Evolutionary conservation across 2,113 vertebrate genomes (phyloP).

Genomic region (Dascyllus trimaculatus): DNA sequence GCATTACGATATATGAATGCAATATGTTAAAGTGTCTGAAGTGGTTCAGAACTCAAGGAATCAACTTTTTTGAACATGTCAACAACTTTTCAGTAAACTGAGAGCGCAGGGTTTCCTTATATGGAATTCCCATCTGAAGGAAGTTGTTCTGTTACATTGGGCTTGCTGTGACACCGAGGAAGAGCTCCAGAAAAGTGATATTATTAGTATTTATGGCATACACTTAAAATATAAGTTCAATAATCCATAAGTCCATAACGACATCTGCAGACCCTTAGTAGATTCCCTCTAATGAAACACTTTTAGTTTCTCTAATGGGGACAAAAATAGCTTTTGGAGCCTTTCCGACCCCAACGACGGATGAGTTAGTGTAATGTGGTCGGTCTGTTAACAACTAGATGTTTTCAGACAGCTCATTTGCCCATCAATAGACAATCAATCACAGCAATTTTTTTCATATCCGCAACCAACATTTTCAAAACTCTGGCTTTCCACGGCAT

Average conservation of each 20-base stretch:
- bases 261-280: background rate
- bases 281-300: conserved; percentile 26
- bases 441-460: background rate
- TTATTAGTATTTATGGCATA: background rate
- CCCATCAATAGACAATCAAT: background rate
- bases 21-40: background rate
- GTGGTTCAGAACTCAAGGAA: background rate
- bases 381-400: conserved; percentile 7
- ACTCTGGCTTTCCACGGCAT: background rate
- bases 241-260: background rate
- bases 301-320: conserved; percentile 1
- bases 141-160: background rate
- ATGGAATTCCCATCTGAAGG: background rate
- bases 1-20: background rate
- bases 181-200: background rate
- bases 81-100: background rate
- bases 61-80: background rate
- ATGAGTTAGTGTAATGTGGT: conserved; percentile 4
- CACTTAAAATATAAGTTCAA: background rate
- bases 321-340: background rate
- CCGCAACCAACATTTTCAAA: background rate
- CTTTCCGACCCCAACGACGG: background rate
- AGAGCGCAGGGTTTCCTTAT: background rate
- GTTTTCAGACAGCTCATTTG: conserved; percentile 4
- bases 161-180: background rate